Evolutionary conservation across 2,888 invertebrate genomes (phyloP).

Genomic region (Machimus rusticus): DNA sequence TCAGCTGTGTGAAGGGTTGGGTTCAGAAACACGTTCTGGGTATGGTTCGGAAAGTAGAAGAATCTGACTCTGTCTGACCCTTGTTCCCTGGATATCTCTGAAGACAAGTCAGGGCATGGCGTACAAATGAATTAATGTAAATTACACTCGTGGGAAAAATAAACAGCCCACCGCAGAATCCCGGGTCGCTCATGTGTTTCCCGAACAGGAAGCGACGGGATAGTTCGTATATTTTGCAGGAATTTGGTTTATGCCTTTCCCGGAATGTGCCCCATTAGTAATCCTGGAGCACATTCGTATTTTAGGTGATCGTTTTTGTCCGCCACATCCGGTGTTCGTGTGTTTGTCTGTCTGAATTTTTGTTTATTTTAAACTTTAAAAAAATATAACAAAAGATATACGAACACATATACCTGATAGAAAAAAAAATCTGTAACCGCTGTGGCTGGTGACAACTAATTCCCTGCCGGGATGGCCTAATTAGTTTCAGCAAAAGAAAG

Average conservation of each 20-base stretch:
- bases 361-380: slow-evolving; percentile 13
- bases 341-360: neutral
- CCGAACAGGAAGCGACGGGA: neutral
- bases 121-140: slow-evolving; percentile 44
- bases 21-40: neutral
- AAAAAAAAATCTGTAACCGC: neutral
- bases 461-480: slow-evolving; percentile 13
- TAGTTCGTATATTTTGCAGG: neutral
- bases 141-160: slow-evolving; percentile 44
- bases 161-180: slow-evolving; percentile 16
- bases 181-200: neutral
- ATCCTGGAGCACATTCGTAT: neutral
- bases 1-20: neutral
- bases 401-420: too few relatives aligned
- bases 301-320: neutral
- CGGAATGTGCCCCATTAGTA: slow-evolving; percentile 17
- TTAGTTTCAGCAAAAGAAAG: neutral
- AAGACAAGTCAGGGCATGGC: slow-evolving; percentile 41
- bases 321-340: neutral
- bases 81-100: neutral
- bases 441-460: slow-evolving; percentile 15
- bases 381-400: neutral
- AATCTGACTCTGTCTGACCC: neutral
- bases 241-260: neutral
- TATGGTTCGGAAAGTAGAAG: neutral